These are phyloP conservation scores for Chionis minor DNA, from an alignment of 2,113 vertebrate species.

Conservation along the genomic window DNA sequence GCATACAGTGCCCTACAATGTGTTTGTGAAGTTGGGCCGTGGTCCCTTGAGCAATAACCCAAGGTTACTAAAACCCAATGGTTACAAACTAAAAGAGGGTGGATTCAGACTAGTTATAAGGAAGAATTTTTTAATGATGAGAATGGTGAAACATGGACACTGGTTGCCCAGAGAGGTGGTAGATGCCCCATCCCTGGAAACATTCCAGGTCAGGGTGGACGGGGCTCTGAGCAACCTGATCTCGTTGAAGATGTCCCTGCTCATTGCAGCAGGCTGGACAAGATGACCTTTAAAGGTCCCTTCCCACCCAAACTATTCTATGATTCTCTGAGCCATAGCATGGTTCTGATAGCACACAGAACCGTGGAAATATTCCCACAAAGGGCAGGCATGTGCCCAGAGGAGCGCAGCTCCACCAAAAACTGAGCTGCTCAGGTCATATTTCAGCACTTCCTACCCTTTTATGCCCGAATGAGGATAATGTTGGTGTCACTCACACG, in stretches of 20 bases:
- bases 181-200: background rate
- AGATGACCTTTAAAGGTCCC: background rate
- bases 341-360: background rate
- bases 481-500: fast-evolving
- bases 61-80: background rate
- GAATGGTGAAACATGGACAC: background rate
- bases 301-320: background rate
- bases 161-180: background rate
- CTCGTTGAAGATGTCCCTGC: background rate
- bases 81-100: background rate
- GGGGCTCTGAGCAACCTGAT: background rate
- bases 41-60: background rate
- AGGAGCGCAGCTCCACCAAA: background rate
- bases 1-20: background rate
- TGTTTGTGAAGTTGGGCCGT: background rate
- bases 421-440: background rate
- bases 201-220: background rate
- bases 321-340: background rate
- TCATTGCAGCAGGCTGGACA: background rate
- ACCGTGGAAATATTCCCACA: background rate
- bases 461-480: background rate
- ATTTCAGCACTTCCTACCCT: background rate
- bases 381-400: background rate
- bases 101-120: background rate
- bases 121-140: background rate